Base-by-base conservation (phyloP, 2,888 invertebrate species). In the Nomada fucata region DNA sequence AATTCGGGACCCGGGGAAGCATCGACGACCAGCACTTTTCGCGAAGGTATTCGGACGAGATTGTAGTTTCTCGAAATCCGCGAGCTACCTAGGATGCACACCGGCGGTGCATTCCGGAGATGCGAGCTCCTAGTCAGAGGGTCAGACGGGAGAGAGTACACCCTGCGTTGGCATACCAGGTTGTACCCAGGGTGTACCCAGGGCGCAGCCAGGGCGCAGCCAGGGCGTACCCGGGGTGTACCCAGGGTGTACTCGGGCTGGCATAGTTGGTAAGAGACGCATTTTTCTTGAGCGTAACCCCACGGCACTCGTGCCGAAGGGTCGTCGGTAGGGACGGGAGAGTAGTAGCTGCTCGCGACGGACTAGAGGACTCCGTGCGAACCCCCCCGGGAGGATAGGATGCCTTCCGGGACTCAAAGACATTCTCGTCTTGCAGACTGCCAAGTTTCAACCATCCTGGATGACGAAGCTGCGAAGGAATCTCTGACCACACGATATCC, bases 381-480 rank as follows among this genome's bases (percentile, higher is more conserved):
- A 79, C 75, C 79, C 79, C 80, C 73, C 61, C 52, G 76, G 80
- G 73, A 76, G 69, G 73, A 52, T 76, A 72, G 82, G 64, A 93
- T 92, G 91, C 92, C 92, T 93, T 89, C 86, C 90, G 88, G 89
- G 89, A 92, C 90, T 93, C 93, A 93, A 93, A 93, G 93, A 93
- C 93, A 93, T 93, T 93, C 93, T 92, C 91, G 89, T 91, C 93
- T 92, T 91, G 88, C 89, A 90, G 90, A 90, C 90, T 89, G 90
- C 83, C 89, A 92, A 93, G 91, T 92, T 92, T 90, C 89, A 86
- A 87, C 90, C 86, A 90, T 90, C 90, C 90, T 79, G 84, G 84
- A 89, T 85, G 87, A 89, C 85, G 84, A 78, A 79, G 82, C 74
- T 57, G 74, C 82, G 83, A 72, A 82, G 92, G 92, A 92, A 93